Base-by-base conservation (phyloP, 1,140 invertebrate genomes). In the Pseudomyrmex flavicornis region DNA sequence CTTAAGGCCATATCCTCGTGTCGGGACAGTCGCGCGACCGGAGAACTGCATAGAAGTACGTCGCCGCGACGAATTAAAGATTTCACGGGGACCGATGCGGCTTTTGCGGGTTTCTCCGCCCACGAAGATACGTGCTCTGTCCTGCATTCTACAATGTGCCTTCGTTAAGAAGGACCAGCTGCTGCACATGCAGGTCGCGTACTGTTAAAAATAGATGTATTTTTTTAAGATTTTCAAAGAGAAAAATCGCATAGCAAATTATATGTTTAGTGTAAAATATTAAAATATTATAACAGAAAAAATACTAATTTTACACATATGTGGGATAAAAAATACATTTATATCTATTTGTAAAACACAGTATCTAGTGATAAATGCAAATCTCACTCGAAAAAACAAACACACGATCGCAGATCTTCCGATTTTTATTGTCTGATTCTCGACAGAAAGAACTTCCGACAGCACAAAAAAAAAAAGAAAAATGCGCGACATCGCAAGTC, bases 41-140 rank as follows among this genome's bases (percentile, higher is more conserved):
- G 66, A 85, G 63, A 12, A 54, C 63, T 22, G 66, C 88, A 92
- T 93, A 91, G 90, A 93, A 90, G 86, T 89, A 90, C 90, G 88
- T 93, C 87, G 87, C 92, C 91, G 91, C 90, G 88, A 91, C 93
- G 93, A 94, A 94, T 94, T 89, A 88, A 85, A 91, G 91, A 93
- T 94, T 94, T 94, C 93, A 94, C 93, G 91, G 91, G 80, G 91
- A 92, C 90, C 91, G 92, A 93, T 92, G 91, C 92, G 92, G 91
- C 92, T 93, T 93, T 93, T 92, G 92, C 92, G 88, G 89, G 82
- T 86, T 91, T 91, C 92, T 92, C 93, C 93, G 93, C 93, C 93
- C 92, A 94, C 93, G 90, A 92, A 84, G 85, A 84, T 86, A 77
- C 85, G 89, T 82, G 89, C 87, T 35, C 35, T 83, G 85, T 88